Percentiles rank a stretch among this genome's conserved stretches.
Evolutionary conservation across 1,140 invertebrate species (phyloP).

Genomic region (Drosophila malerkotliana): DNA sequence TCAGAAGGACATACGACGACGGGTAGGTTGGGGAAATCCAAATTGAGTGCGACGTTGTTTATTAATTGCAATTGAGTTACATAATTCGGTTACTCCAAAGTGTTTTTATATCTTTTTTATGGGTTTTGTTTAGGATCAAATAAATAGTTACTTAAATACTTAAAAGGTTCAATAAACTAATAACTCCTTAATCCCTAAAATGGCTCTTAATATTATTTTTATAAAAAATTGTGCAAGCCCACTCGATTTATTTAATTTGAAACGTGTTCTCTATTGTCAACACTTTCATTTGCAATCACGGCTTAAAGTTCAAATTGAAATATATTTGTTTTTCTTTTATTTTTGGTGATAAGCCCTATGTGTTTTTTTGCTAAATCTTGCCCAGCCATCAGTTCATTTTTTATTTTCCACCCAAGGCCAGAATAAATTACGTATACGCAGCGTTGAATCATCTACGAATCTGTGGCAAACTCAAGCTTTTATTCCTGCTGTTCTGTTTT

Average conservation of each 20-base stretch:
- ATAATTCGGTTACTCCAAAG: slow-evolving; percentile 29
- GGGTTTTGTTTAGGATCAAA: background rate
- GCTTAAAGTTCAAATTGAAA: slow-evolving; percentile 31
- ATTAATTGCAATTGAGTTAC: slow-evolving; percentile 42
- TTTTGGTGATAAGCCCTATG: slow-evolving; percentile 26
- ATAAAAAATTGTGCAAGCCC: background rate
- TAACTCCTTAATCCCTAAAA: too few species aligned
- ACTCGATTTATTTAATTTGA: slow-evolving; percentile 1
- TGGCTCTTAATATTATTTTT: background rate
- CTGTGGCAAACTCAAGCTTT: background rate
- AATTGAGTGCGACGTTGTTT: slow-evolving; percentile 41
- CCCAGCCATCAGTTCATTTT: background rate
- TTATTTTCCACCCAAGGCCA: slow-evolving; percentile 5
- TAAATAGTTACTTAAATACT: background rate
- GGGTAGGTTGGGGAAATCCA: background rate
- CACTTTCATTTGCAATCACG: slow-evolving; percentile 32
- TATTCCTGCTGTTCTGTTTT: background rate
- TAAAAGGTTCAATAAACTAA: too few species aligned
- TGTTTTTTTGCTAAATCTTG: background rate
- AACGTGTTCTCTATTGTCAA: slow-evolving; percentile 19
- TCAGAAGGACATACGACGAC: slow-evolving; percentile 1
- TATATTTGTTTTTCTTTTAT: background rate
- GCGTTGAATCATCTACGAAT: slow-evolving; percentile 48
- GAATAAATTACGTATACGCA: slow-evolving; percentile 38
- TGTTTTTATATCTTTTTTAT: slow-evolving; percentile 6